These are phyloP conservation scores for Prinia subflava DNA, from an alignment of 2,113 vertebrate genomes.

Conservation along the genomic window DNA sequence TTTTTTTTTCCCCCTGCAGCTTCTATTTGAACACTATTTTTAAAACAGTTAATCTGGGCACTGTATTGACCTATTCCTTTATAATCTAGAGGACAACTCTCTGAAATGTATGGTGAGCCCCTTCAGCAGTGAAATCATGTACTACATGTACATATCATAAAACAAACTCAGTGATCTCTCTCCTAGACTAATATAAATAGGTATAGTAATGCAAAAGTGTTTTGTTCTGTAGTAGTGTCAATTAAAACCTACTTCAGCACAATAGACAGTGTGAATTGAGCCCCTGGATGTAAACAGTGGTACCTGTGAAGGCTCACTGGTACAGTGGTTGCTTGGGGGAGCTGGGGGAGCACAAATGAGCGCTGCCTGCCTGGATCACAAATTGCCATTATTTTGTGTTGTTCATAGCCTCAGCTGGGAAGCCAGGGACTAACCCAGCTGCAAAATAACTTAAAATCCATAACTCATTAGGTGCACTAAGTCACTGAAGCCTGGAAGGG, in stretches of 20 bases:
- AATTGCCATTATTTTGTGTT: background rate
- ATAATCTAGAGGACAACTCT: background rate
- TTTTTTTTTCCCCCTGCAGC: accelerated
- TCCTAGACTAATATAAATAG: background rate
- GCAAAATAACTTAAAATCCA: background rate
- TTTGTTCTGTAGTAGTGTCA: background rate
- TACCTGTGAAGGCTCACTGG: background rate
- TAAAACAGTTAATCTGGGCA: background rate
- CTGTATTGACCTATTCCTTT: background rate
- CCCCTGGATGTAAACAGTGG: background rate
- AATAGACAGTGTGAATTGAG: background rate
- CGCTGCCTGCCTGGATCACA: background rate
- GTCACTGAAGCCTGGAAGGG: background rate
- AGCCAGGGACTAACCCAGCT: background rate
- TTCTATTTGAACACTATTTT: background rate
- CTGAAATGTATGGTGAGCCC: background rate
- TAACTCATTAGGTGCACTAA: background rate
- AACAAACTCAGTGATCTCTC: background rate
- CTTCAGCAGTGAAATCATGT: background rate
- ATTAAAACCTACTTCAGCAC: background rate
- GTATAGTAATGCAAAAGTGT: background rate
- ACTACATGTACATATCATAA: background rate
- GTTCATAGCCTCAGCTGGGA: background rate
- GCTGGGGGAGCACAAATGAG: background rate
- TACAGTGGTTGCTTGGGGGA: background rate